Base-by-base conservation (phyloP, 2,888 invertebrate species). In the Pollenia griseotomentosa region DNA sequence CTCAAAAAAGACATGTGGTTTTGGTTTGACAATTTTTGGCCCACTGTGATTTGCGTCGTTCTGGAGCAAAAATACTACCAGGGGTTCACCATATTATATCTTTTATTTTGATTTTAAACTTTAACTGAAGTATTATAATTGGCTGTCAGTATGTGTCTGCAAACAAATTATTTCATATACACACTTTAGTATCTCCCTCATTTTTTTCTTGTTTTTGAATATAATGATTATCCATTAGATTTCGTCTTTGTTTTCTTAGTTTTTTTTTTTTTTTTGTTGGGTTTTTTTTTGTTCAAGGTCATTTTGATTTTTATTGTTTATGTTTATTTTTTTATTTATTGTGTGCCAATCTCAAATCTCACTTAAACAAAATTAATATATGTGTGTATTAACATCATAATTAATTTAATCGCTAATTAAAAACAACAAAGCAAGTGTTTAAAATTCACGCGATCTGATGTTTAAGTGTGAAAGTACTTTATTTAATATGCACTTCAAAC, bases 371-470 rank as follows among this genome's bases (percentile, higher is more conserved):
- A 61, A 63, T 33, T 75, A 75, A 53, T 19, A 63, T 63, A 55
- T 55, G 16, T 65, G 53, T 71, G n/a, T 68, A 6, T 68, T 53
- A 65, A 70, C 11, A 55, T 61, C 79, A 80, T 53, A 77, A 86
- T 84, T 84, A 81, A 87, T 84, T 81, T 84, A 84, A 81, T 82
- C 51, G 59, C 74, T 44, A 79, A 70, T 79, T 74, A 61, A 84
- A 33, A 74, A 74, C 14, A 46, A 40, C 68, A 84, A 65, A 65
- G 81, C 65, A 63, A 83, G 59, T 79, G 14, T 53, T 33, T 66
- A 53, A 83, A 77, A 80, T 80, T 81, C 65, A 80, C 77, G 71
- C 57, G 75, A 59, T 65, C 46, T 71, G 10, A 3, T 42, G 40
- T 65, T 66, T 74, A 73, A 71, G 71, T 66, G 84, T 84, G 87